A percentile compares a stretch with the other conserved stretches of the same genome.
These are phyloP conservation scores for Typhlichthys eigenmanni DNA, from an alignment of 2,797 vertebrate genomes.

Conservation along the genomic window DNA sequence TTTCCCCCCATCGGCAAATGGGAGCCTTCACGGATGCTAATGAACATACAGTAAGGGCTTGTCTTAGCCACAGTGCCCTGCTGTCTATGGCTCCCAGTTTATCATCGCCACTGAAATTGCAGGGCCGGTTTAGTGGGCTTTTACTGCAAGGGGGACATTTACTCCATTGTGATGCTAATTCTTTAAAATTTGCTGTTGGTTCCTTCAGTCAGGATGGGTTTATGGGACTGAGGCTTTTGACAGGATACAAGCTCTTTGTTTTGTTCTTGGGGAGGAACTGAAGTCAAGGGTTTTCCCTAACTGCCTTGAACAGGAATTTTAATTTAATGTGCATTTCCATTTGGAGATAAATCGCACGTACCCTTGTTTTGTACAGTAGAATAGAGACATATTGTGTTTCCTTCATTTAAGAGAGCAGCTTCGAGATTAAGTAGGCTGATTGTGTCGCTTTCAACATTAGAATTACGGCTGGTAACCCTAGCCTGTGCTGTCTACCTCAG, in stretches of 20 bases:
- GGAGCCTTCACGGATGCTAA: conserved; percentile 68
- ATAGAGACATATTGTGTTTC: conserved; percentile 83
- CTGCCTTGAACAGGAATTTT: conserved; percentile 67
- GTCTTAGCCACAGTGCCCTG: conserved; percentile 67
- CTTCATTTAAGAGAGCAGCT: conserved; percentile 81
- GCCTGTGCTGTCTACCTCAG: conserved; percentile 81
- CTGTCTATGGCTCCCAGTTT: conserved; percentile 69
- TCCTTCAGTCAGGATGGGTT: conserved; percentile 63
- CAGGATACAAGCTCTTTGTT: conserved; percentile 58
- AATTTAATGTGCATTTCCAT: conserved; percentile 79
- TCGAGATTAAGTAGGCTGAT: conserved; percentile 87
- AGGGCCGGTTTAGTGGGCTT: conserved; percentile 66
- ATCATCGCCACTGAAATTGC: conserved; percentile 77
- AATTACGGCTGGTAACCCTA: conserved; percentile 89
- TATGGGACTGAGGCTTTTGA: conserved; percentile 55
- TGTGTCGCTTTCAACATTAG: conserved; percentile 85
- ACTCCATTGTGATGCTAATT: conserved; percentile 80
- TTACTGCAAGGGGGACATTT: conserved; percentile 70
- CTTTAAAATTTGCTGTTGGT: conserved; percentile 74
- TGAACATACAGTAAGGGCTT: conserved; percentile 73
- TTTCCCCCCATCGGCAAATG: conserved; percentile 69
- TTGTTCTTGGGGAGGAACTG: conserved; percentile 55
- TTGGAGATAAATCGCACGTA: conserved; percentile 77
- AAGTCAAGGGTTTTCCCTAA: conserved; percentile 52
- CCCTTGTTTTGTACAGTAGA: conserved; percentile 79